Base-by-base conservation (phyloP, 2,888 invertebrate species). In the Ischnus inquisitorius region DNA sequence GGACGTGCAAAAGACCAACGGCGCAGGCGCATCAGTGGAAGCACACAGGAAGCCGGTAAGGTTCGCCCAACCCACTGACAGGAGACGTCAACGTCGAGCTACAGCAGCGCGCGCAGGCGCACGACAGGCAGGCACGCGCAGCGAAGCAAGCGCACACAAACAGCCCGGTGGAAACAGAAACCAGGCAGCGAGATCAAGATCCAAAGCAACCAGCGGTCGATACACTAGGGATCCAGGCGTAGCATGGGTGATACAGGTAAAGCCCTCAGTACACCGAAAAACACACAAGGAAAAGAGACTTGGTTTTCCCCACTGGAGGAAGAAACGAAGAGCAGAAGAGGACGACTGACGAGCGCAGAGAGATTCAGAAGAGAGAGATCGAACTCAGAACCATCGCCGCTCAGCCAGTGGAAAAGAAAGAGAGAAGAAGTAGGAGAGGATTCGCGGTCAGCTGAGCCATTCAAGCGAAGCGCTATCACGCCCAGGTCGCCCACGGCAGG, bases 311-410 rank as follows among this genome's bases (percentile, higher is more conserved):
- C 57, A 14, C 57, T 60, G 8, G 25, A 25, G 2, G 41, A 65
- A 10, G 65, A 43, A 19, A 10, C 14, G 3, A 19, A 16, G 19
- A 43, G 19, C 6, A 16, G 19, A 41, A 65, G 41, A 65, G 65
- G 65, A 0, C 41, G 65, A 41, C 41, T 39, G 41, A 19, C 65
- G 39, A 64, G 34, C n/a, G n/a, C n/a, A n/a, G n/a, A n/a, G n/a
- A n/a, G n/a, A n/a, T n/a, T n/a, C 19, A 28, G 28, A 28, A 28
- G 65, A 39, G 16, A 41, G 41, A 19, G 65, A 22, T 10, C 10
- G 4, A 19, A 19, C 41, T 39, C 39, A 5, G 41, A 39, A n/a
- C 41, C 19, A 12, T 65, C 65, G 22, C 10, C 12, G 16, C 5
- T 51, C 6, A 51, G 16, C 8, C 51, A 51, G 6, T 51, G 51